A percentile compares a stretch with the other conserved stretches of the same genome.
phyloP scores from a whole-genome alignment of 2,113 vertebrate species.

The Merops nubicus region DNA sequence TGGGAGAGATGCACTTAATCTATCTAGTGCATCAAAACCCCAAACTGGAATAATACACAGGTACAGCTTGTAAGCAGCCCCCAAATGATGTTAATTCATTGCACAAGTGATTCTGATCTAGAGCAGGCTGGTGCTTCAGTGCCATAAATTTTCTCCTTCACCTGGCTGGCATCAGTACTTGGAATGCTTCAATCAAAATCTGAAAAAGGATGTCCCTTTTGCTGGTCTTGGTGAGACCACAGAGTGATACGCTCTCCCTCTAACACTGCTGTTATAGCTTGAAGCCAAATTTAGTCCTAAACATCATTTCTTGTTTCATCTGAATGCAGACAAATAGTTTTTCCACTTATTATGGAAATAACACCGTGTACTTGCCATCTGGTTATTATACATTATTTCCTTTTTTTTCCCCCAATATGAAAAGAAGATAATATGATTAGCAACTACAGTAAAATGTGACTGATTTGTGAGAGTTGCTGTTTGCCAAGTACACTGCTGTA shows the following conservation, averaged over 20 bases:
- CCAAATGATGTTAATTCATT: not conserved
- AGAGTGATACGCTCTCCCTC: not conserved
- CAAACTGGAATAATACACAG: too few relatives aligned
- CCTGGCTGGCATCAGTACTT: not conserved
- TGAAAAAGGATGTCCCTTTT: not conserved
- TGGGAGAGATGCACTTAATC: not conserved
- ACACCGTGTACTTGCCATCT: slow-evolving; percentile 32
- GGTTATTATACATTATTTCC: not conserved
- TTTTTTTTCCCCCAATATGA: not conserved
- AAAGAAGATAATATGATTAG: slow-evolving; percentile 53
- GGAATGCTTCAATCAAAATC: not conserved
- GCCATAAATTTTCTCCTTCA: not conserved
- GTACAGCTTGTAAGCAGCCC: not conserved
- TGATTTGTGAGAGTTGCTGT: slow-evolving; percentile 9
- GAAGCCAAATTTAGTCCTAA: not conserved
- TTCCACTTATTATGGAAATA: slow-evolving; percentile 5
- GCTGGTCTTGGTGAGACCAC: not conserved
- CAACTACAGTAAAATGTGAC: not conserved
- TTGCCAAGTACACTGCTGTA: not conserved
- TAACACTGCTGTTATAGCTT: not conserved
- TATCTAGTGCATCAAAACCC: not conserved
- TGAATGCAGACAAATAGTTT: slow-evolving; percentile 15
- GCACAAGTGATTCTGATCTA: not conserved
- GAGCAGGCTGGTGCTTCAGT: not conserved
- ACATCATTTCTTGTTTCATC: not conserved